Evolutionary conservation across 2,113 vertebrate genomes (phyloP).

Genomic region (Rhizomys pruinosus): DNA sequence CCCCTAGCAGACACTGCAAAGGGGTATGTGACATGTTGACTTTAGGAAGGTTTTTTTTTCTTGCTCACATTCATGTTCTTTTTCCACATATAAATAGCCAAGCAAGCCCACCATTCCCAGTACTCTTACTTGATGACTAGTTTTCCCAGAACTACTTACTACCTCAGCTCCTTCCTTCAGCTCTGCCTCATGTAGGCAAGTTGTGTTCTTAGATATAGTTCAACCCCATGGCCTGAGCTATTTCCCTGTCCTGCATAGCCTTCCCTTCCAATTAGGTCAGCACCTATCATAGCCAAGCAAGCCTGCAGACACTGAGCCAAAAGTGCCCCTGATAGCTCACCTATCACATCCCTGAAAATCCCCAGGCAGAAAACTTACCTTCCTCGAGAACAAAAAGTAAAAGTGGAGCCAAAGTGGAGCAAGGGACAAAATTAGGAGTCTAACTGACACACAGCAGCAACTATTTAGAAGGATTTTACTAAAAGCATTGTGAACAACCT

Average conservation of each 20-base stretch:
- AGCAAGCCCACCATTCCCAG: not conserved
- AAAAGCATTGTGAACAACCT: not conserved
- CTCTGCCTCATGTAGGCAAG: not conserved
- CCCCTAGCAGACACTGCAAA: not conserved
- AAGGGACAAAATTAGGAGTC: not conserved
- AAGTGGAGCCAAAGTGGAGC: not conserved
- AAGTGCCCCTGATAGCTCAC: not conserved
- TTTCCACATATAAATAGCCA: not conserved
- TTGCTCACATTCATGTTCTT: not conserved
- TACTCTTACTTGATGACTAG: not conserved
- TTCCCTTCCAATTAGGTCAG: not conserved
- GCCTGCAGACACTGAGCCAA: not conserved
- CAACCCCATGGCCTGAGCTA: too few species aligned
- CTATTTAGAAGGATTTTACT: not conserved
- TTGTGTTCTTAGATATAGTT: not conserved
- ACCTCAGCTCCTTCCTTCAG: not conserved
- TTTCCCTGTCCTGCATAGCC: not conserved
- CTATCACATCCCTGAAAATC: not conserved
- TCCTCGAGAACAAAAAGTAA: not conserved
- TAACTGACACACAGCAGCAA: not conserved
- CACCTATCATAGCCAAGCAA: not conserved
- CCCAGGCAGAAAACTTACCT: not conserved
- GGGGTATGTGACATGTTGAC: not conserved
- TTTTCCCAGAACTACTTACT: not conserved
- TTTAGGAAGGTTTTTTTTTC: not conserved